Evolutionary conservation across 2,113 vertebrate genomes (phyloP).

Genomic region (Carassius carassius): DNA sequence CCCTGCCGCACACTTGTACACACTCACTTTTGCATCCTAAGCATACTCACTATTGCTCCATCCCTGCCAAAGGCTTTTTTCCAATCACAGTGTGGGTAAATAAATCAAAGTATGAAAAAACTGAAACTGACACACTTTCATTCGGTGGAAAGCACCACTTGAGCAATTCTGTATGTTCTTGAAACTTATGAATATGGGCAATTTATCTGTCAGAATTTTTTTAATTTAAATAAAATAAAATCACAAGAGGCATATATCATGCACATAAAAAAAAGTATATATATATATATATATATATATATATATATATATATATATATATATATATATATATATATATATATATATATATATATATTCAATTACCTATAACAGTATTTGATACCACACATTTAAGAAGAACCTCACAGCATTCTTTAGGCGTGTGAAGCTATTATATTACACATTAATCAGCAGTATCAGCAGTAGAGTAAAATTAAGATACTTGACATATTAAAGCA

Average conservation of each 20-base stretch:
- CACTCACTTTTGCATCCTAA: constrained; percentile 37
- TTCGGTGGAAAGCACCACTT: constrained; percentile 27
- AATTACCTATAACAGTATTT: too few species aligned
- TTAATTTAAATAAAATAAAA: too few species aligned
- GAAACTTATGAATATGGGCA: neutral
- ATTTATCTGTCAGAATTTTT: neutral
- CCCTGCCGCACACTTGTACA: constrained; percentile 14
- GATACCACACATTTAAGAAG: too few species aligned
- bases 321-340: too few species aligned
- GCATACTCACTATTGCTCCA: constrained; percentile 21
- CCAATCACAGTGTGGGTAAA: constrained; percentile 47
- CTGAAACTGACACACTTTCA: constrained; percentile 40
- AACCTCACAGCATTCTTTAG: too few species aligned
- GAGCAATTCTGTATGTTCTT: neutral
- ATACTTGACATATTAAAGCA: neutral
- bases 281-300: too few species aligned
- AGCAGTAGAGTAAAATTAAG: neutral
- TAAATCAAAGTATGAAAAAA: constrained; percentile 52
- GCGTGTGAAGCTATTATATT: neutral
- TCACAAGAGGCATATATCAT: too few species aligned
- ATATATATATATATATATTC: too few species aligned
- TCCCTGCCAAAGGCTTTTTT: constrained; percentile 43
- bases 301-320: too few species aligned
- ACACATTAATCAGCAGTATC: neutral
- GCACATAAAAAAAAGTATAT: too few species aligned